Evolutionary conservation across 2,888 invertebrate species (phyloP), one percentile per base, ranked within the genome.

Genomic region (Nemoura dubitans): DNA sequence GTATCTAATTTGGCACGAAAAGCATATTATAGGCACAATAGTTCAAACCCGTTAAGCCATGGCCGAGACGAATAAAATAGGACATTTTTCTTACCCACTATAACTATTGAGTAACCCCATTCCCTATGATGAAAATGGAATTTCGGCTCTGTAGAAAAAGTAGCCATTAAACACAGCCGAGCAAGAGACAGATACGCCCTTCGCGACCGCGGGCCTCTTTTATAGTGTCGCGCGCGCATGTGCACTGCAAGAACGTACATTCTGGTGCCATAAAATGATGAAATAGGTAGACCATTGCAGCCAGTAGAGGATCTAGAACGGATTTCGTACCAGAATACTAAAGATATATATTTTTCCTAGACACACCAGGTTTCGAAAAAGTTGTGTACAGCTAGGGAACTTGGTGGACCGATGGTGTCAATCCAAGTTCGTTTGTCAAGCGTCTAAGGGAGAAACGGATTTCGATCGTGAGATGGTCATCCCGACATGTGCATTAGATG

Each of bases 51-150:
- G 59, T 59, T 36, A 36, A 36, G 36, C 10, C 36, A 10, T 10
- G 10, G 36, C 36, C 59, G 1, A 36, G 36, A 21, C 59, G 14
- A 59, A 59, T 59, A 59, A 59, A 59, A 59, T 59, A 21, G 16
- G 2, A 59, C 21, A 16, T 59, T 59, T 21, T 21, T 10, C 59
- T 59, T 36, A 10, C 36, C 10, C 36, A 59, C 36, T 36, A 6
- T 36, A 59, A 59, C 59, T 59, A 59, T 59, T 59, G 59, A 59
- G 14, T 59, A 59, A 59, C 59, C 59, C 59, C 59, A 59, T 59
- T 16, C 14, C 10, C 59, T 21, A 16, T 21, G 16, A 21, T 21
- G 59, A 21, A 59, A 59, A 10, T n/a, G 59, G 59, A 59, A 59
- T 59, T 59, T 36, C 36, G 36, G 59, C 2, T 7, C 59, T 59